A percentile compares a stretch with the other conserved stretches of the same genome.
Conservation (phyloP, 2,888 invertebrate species). For the Cantharis flavilabris region DNA sequence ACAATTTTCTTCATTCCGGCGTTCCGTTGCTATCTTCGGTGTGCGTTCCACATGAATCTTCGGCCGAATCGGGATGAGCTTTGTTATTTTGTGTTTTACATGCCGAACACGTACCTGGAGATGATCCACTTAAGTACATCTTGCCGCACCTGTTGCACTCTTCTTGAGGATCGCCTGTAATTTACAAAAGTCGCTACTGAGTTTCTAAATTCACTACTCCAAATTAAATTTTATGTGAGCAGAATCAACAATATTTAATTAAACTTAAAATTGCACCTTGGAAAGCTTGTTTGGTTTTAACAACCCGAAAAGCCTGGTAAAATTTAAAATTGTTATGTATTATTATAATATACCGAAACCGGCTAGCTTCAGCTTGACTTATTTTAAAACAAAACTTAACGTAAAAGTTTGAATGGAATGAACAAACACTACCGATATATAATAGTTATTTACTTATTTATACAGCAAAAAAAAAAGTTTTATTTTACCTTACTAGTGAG, state of each 20-base stretch:
- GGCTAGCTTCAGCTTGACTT: too few relatives aligned
- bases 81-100: constrained; percentile 38
- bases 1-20: constrained; percentile 33
- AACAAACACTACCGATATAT: too few relatives aligned
- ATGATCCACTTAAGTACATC: constrained; percentile 52
- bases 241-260: not conserved
- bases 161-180: constrained; percentile 63
- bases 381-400: too few relatives aligned
- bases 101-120: constrained; percentile 40
- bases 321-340: not conserved
- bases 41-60: constrained; percentile 48
- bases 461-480: too few relatives aligned
- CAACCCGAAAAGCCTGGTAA: not conserved
- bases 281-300: not conserved
- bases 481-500: too few relatives aligned
- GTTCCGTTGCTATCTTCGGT: constrained; percentile 48
- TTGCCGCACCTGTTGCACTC: constrained; percentile 65
- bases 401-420: too few relatives aligned
- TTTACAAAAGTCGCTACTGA: not conserved
- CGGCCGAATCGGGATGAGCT: constrained; percentile 42
- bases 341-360: not conserved
- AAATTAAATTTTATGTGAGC: not conserved
- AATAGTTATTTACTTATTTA: too few relatives aligned
- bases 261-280: not conserved
- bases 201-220: not conserved